phyloP scores from a whole-genome alignment of 2,888 invertebrate genomes.

The Leucophora obtusa region DNA sequence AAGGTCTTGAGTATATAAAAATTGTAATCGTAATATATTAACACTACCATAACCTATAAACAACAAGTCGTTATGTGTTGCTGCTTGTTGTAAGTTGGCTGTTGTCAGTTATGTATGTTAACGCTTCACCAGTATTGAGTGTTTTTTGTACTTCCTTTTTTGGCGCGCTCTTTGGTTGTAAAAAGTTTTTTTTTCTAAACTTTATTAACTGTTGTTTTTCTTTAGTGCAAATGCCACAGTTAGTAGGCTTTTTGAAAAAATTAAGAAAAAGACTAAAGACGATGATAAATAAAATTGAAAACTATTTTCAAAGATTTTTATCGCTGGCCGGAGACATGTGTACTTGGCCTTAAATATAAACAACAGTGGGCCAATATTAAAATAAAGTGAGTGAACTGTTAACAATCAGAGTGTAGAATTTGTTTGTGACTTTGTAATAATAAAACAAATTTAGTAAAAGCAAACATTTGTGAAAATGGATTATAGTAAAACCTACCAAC shows the following conservation, averaged over 20 bases:
- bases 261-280: slow-evolving; percentile 38
- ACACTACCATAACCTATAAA: slow-evolving; percentile 10
- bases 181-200: slow-evolving; percentile 2
- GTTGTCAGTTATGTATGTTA: slow-evolving; percentile 34
- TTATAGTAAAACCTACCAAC: no score
- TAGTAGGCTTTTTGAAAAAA: slow-evolving; percentile 25
- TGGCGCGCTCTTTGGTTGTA: slow-evolving; percentile 46
- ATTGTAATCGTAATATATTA: not conserved
- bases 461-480: no score
- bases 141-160: slow-evolving; percentile 39
- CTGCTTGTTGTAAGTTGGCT: not conserved
- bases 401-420: no score
- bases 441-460: no score
- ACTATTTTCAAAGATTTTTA: slow-evolving; percentile 61
- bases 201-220: slow-evolving; percentile 49
- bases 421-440: no score
- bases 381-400: no score
- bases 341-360: slow-evolving; percentile 73
- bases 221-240: slow-evolving; percentile 30
- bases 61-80: slow-evolving; percentile 4
- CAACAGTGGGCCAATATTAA: not conserved
- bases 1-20: slow-evolving; percentile 36
- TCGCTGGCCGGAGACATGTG: slow-evolving; percentile 65
- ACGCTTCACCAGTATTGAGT: slow-evolving; percentile 56
- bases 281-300: slow-evolving; percentile 62